These are phyloP conservation scores for Aplidium turbinatum DNA, from an alignment of 23 tunicate species.

Conservation along the genomic window DNA sequence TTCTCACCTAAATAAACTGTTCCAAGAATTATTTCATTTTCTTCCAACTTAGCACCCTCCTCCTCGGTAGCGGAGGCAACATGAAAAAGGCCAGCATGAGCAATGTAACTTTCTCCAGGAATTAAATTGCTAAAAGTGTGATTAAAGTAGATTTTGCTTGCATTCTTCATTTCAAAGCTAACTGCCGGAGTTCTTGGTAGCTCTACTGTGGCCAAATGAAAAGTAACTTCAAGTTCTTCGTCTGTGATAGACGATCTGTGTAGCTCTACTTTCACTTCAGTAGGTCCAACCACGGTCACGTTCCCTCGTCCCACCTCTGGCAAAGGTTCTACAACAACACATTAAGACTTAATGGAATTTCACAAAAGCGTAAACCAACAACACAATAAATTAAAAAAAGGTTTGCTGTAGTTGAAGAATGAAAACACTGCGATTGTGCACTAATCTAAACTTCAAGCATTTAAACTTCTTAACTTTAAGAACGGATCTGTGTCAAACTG, in stretches of 20 bases:
- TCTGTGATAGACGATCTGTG: background rate
- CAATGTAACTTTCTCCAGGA: slow-evolving; percentile 42
- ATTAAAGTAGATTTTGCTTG: background rate
- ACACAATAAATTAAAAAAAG: too few species aligned
- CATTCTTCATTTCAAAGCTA: background rate
- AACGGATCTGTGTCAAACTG: too few species aligned
- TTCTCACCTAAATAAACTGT: slow-evolving; percentile 20
- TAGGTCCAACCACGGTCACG: slow-evolving; percentile 40
- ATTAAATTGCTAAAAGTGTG: slow-evolving; percentile 29
- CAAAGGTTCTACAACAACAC: slow-evolving; percentile 34
- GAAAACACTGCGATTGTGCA: too few species aligned
- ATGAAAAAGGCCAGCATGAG: too few species aligned
- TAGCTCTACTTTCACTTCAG: background rate
- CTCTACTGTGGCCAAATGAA: background rate
- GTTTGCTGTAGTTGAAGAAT: too few species aligned
- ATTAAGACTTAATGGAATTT: too few species aligned
- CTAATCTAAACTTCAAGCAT: too few species aligned
- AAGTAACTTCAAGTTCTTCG: slow-evolving; percentile 3
- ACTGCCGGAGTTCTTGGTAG: background rate
- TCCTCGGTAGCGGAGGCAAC: too few species aligned
- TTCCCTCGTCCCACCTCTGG: slow-evolving; percentile 29
- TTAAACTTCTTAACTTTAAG: too few species aligned
- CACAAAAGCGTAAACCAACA: too few species aligned
- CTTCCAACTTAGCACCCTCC: background rate
- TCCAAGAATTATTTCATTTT: slow-evolving; percentile 4